Conservation (phyloP, 2,797 vertebrate genomes). For the Manis crassicaudata region DNA sequence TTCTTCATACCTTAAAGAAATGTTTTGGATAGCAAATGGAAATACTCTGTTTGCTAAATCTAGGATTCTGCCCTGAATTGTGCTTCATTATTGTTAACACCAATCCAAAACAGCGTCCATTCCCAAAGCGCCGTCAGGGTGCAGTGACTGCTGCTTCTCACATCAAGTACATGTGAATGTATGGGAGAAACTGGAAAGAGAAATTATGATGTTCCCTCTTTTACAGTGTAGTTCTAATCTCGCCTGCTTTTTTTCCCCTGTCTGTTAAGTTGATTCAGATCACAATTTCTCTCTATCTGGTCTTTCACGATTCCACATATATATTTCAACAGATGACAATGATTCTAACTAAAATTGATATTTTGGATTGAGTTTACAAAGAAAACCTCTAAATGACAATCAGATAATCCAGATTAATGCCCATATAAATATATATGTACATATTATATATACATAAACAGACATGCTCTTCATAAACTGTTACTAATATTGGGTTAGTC, state of each 20-base stretch:
- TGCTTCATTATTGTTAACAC: neutral
- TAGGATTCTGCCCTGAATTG: neutral
- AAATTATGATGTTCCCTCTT: neutral
- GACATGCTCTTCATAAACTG: neutral
- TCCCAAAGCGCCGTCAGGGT: neutral
- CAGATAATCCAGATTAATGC: neutral
- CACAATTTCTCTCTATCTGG: neutral
- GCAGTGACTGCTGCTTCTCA: neutral
- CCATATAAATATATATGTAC: neutral
- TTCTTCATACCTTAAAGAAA: neutral
- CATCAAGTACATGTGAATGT: neutral
- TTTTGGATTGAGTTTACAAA: constrained; percentile 7
- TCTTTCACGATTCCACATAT: neutral
- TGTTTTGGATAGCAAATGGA: neutral
- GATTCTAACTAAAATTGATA: neutral
- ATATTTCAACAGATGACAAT: neutral
- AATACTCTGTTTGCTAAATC: neutral
- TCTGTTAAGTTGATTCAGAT: neutral
- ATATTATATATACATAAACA: neutral
- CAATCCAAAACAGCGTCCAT: neutral
- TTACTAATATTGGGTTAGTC: neutral
- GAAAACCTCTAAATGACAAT: neutral
- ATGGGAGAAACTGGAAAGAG: neutral
- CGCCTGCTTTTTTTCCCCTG: neutral
- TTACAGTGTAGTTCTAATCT: neutral